phyloP scores from a whole-genome alignment of 2,113 vertebrate species.

The Pristiophorus japonicus region DNA sequence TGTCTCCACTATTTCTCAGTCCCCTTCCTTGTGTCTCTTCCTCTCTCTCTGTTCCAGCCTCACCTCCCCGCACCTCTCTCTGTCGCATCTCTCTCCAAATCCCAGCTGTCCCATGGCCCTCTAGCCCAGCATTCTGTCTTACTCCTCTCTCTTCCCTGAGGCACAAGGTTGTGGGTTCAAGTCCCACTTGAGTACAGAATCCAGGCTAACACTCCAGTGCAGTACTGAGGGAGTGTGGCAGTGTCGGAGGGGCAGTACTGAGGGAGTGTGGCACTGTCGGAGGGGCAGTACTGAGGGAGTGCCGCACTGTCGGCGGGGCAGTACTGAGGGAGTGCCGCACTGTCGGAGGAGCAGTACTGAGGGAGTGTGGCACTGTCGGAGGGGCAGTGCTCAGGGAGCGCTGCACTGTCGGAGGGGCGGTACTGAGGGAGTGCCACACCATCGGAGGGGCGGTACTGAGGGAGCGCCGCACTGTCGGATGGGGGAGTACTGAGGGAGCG shows the following conservation, averaged over 20 bases:
- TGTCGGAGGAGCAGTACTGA: background rate
- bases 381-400: background rate
- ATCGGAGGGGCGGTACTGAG: background rate
- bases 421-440: background rate
- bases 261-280: background rate
- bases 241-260: background rate
- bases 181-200: background rate
- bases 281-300: background rate
- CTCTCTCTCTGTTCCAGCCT: background rate
- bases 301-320: background rate
- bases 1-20: background rate
- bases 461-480: background rate
- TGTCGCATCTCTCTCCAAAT: background rate
- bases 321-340: background rate
- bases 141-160: background rate
- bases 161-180: background rate
- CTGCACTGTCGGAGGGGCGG: background rate
- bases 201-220: background rate
- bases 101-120: background rate
- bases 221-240: background rate
- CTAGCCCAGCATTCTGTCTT: too few species aligned
- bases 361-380: background rate
- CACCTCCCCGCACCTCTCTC: too few species aligned
- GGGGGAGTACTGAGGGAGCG: background rate
- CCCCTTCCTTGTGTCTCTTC: too few species aligned